These are phyloP conservation scores for Ormyrus thymus DNA, from an alignment of 2,888 invertebrate genomes.

Conservation along the genomic window DNA sequence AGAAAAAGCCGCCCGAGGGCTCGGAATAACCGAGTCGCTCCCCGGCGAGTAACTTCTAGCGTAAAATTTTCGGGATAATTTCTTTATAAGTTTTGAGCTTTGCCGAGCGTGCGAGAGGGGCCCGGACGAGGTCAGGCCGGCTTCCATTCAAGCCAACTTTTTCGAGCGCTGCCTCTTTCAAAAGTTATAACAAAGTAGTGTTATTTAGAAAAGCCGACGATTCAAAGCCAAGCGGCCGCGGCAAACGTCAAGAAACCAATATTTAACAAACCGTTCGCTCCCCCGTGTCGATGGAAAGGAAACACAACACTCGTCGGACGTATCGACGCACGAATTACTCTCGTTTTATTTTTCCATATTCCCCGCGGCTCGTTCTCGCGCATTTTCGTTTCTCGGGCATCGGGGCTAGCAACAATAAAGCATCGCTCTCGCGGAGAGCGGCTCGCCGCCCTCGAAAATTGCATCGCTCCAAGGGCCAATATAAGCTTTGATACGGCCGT, in stretches of 20 bases:
- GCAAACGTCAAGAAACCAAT: background rate
- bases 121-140: too few relatives aligned
- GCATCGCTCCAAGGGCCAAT: constrained; percentile 54
- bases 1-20: constrained; percentile 16
- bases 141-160: too few relatives aligned
- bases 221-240: too few relatives aligned
- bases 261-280: constrained; percentile 6
- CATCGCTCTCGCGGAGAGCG: background rate
- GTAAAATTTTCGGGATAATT: constrained; percentile 26
- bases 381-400: constrained; percentile 21
- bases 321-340: constrained; percentile 30
- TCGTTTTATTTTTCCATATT: constrained; percentile 3
- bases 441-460: constrained; percentile 38
- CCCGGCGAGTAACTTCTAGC: constrained; percentile 1
- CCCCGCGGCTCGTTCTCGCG: background rate
- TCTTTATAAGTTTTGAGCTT: constrained; percentile 27
- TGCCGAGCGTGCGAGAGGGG: background rate
- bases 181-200: too few relatives aligned
- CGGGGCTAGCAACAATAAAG: constrained; percentile 33
- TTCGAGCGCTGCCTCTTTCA: too few relatives aligned
- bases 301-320: background rate
- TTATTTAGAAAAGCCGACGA: too few relatives aligned
- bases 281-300: background rate
- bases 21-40: constrained; percentile 31
- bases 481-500: constrained; percentile 53